Base-by-base conservation (phyloP, 2,888 invertebrate genomes). In the Pammene aurita region DNA sequence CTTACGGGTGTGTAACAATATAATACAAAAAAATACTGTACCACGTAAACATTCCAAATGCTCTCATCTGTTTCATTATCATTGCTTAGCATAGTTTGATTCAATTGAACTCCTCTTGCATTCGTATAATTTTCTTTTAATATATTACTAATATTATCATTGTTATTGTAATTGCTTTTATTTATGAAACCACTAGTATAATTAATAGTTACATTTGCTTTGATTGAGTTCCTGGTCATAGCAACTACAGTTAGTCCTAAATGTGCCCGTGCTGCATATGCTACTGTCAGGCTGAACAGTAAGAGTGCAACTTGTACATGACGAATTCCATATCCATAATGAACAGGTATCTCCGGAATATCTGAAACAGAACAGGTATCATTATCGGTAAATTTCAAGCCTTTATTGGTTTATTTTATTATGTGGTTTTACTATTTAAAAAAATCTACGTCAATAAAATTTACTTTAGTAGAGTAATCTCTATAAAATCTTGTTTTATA, bases 1-100 rank as follows among this genome's bases (percentile, higher is more conserved):
- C n/a, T n/a, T n/a, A n/a, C n/a, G n/a, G n/a, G n/a, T n/a, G n/a
- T n/a, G n/a, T n/a, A n/a, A n/a, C n/a, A n/a, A n/a, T n/a, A 9
- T 38, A 11, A 42, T 42, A 42, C 11, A 42, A 42, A 42, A 42
- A 11, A 5, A 9, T 11, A 42, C 4, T 42, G 10, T 68, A 68
- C 67, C 57, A 35, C 57, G n/a, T 57, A 68, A 11, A 68, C 63
- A 38, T 68, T 52, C 67, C 67, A 68, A 34, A 57, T 57, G 35
- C 44, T 63, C 1, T 35, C 46, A 34, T 10, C 13, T n/a, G 34
- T 46, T 13, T 50, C 5, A 10, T 62, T 48, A 2, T 57, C 35
- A 11, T 50, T 50, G 16, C 18, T 50, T 18, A n/a, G 14, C 0
- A 7, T 5, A 46, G 7, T 56, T 7, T 34, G 4, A 13, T n/a